phyloP scores from a whole-genome alignment of 1,140 invertebrate genomes.

The Steinernema khuongi region DNA sequence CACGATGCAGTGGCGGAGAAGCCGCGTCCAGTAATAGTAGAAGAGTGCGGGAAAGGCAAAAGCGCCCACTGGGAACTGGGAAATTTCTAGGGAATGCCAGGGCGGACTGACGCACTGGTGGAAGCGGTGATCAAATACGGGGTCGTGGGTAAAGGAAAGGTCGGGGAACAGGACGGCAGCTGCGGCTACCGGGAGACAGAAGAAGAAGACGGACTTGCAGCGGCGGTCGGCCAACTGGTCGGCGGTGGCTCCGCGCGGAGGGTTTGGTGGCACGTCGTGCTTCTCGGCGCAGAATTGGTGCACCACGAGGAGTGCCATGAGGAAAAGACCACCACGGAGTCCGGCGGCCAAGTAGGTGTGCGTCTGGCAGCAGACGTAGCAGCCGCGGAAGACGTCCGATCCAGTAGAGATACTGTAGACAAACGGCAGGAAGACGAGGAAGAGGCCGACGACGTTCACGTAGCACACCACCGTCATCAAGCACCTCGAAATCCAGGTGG shows the following conservation, averaged over 20 bases:
- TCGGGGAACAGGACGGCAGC: not conserved
- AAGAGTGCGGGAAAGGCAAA: not conserved
- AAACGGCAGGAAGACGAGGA: not conserved
- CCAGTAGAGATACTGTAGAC: not conserved
- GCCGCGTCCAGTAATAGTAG: not conserved
- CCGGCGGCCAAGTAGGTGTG: not conserved
- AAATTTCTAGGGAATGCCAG: not conserved
- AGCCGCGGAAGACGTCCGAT: not conserved
- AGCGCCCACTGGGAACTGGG: not conserved
- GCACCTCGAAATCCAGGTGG: not conserved
- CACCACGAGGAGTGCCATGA: not conserved
- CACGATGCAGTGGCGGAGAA: not conserved
- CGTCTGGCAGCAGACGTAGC: not conserved
- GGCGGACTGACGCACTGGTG: not conserved
- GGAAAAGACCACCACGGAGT: not conserved
- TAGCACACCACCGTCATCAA: not conserved
- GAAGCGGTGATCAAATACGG: not conserved
- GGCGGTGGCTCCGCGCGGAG: not conserved
- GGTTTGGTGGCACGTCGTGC: not conserved
- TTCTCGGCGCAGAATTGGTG: not conserved
- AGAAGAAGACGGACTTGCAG: not conserved
- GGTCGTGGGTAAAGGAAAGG: not conserved
- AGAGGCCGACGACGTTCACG: not conserved
- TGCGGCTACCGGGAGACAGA: not conserved
- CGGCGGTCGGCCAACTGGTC: not conserved